Conservation (phyloP, 2,113 vertebrate species). For the Parotia lawesii region DNA sequence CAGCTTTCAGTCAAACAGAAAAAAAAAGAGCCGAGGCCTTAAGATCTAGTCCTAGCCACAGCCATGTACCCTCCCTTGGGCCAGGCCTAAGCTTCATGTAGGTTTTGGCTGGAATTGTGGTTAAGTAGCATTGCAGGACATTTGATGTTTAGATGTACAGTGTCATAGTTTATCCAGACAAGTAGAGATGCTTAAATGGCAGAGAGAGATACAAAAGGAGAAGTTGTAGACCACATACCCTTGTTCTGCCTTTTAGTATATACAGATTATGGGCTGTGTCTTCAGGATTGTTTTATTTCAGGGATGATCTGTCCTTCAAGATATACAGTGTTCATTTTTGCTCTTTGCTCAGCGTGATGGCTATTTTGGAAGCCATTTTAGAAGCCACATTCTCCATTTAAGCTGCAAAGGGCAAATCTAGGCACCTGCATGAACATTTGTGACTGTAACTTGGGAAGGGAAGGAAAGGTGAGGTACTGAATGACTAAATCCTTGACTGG, state of each 20-base stretch:
- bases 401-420: background rate
- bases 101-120: background rate
- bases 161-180: background rate
- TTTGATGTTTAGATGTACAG: background rate
- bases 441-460: background rate
- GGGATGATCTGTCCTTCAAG: background rate
- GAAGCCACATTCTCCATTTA: background rate
- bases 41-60: background rate
- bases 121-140: background rate
- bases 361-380: background rate
- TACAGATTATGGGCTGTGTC: background rate
- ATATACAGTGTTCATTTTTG: background rate
- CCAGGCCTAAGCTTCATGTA: background rate
- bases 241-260: background rate
- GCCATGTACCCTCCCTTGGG: background rate
- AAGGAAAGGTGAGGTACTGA: background rate
- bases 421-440: background rate
- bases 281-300: background rate
- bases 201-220: background rate
- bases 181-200: background rate
- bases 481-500: background rate
- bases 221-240: background rate
- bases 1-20: background rate
- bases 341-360: background rate
- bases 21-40: background rate